phyloP scores from a whole-genome alignment of 2,113 vertebrate species.

The Menura novaehollandiae region DNA sequence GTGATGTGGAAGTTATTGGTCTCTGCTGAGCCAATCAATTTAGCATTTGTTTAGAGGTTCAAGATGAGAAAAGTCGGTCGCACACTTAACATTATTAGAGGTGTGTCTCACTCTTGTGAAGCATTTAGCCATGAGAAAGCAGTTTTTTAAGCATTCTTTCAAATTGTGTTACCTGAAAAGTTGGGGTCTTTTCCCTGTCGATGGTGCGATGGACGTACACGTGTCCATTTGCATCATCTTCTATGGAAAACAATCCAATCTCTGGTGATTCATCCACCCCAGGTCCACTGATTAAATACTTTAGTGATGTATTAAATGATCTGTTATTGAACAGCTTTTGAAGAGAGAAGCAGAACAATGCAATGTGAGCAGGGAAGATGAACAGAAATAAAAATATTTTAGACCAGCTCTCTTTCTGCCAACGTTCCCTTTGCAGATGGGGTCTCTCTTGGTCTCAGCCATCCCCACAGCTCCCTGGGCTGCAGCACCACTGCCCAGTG shows the following conservation, averaged over 20 bases:
- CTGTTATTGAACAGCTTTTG: constrained; percentile 53
- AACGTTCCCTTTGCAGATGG: background rate
- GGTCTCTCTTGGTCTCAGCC: background rate
- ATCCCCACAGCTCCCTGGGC: background rate
- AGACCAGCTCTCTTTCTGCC: background rate
- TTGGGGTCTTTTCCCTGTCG: constrained; percentile 16
- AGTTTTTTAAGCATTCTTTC: too few relatives aligned
- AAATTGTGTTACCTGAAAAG: constrained; percentile 65
- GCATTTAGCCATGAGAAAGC: background rate
- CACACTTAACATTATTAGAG: background rate
- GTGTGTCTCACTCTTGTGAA: background rate
- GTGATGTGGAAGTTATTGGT: background rate
- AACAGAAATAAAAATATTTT: background rate
- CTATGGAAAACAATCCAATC: constrained; percentile 65
- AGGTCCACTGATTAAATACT: constrained; percentile 71
- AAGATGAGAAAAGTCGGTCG: background rate
- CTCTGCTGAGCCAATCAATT: background rate
- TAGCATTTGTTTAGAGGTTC: background rate
- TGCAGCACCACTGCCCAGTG: background rate
- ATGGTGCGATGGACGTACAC: constrained; percentile 59
- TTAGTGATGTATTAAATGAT: background rate
- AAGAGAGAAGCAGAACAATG: background rate
- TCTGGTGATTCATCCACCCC: constrained; percentile 70
- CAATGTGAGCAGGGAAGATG: background rate
- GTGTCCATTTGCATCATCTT: constrained; percentile 37